These are phyloP conservation scores for Sinohyriopsis cumingii DNA, from an alignment of 2,888 invertebrate genomes.

Conservation along the genomic window DNA sequence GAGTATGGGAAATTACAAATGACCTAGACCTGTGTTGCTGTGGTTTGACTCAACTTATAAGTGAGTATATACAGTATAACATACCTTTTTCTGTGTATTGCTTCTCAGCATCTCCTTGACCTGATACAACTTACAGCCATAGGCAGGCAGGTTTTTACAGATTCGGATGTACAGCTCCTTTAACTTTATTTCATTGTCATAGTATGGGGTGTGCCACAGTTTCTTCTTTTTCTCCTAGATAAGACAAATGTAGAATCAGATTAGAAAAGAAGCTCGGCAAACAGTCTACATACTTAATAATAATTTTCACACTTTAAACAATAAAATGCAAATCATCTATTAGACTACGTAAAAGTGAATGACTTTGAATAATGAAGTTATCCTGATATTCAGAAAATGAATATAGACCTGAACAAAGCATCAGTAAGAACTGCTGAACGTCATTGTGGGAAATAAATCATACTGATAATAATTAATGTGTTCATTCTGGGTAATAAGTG, in stretches of 20 bases:
- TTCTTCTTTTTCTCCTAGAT: constrained; percentile 78
- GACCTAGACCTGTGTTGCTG: too few species aligned
- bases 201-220: constrained; percentile 78
- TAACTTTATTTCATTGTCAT: constrained; percentile 78
- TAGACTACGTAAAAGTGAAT: too few species aligned
- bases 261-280: neutral
- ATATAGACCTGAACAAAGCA: too few species aligned
- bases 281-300: neutral
- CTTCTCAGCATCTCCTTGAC: constrained; percentile 78
- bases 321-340: neutral
- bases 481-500: too few species aligned
- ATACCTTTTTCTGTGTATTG: constrained; percentile 78
- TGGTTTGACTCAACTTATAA: too few species aligned
- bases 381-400: too few species aligned
- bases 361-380: too few species aligned
- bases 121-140: constrained; percentile 78
- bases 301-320: neutral
- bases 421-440: too few species aligned
- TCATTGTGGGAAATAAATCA: too few species aligned
- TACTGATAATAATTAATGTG: too few species aligned
- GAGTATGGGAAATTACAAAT: too few species aligned
- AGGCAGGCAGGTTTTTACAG: constrained; percentile 77
- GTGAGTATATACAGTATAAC: constrained; percentile 1
- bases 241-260: constrained; percentile 14
- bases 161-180: constrained; percentile 79